phyloP scores from a whole-genome alignment of 2,888 invertebrate genomes.

The Hirtodrosophila duncani region DNA sequence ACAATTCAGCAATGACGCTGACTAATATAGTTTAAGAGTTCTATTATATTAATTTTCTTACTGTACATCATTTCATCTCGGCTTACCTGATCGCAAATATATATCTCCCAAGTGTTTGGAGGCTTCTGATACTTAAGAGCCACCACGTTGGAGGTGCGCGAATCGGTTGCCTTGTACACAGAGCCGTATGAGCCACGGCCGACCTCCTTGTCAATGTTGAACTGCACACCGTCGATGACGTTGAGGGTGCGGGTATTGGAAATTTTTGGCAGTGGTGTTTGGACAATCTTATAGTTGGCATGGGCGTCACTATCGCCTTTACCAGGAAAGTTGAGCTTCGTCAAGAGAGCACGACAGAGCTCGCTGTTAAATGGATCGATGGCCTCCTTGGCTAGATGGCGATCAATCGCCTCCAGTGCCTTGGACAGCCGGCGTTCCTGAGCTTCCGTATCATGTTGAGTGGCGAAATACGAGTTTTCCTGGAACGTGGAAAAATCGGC shows the following conservation, averaged over 20 bases:
- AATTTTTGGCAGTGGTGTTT: constrained; percentile 82
- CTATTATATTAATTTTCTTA: background rate
- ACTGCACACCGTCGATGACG: constrained; percentile 81
- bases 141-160: constrained; percentile 78
- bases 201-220: constrained; percentile 85
- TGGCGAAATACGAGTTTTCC: constrained; percentile 78
- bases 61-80: background rate
- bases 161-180: constrained; percentile 81
- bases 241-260: constrained; percentile 79
- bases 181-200: constrained; percentile 93
- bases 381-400: constrained; percentile 74
- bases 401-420: constrained; percentile 75
- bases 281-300: constrained; percentile 81
- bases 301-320: constrained; percentile 81
- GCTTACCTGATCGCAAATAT: constrained; percentile 83
- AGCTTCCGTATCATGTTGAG: constrained; percentile 76
- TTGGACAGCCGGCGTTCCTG: constrained; percentile 76
- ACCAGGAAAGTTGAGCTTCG: constrained; percentile 85
- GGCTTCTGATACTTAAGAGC: constrained; percentile 94
- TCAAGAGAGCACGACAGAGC: constrained; percentile 84
- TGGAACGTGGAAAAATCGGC: constrained; percentile 77
- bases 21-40: too few relatives aligned
- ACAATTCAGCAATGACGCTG: too few relatives aligned
- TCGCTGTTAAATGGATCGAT: constrained; percentile 91
- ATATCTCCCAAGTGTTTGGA: constrained; percentile 95